Percentiles rank a stretch among this genome's conserved stretches.
Conservation (phyloP, 2,113 vertebrate genomes). For the Azemiops feae region DNA sequence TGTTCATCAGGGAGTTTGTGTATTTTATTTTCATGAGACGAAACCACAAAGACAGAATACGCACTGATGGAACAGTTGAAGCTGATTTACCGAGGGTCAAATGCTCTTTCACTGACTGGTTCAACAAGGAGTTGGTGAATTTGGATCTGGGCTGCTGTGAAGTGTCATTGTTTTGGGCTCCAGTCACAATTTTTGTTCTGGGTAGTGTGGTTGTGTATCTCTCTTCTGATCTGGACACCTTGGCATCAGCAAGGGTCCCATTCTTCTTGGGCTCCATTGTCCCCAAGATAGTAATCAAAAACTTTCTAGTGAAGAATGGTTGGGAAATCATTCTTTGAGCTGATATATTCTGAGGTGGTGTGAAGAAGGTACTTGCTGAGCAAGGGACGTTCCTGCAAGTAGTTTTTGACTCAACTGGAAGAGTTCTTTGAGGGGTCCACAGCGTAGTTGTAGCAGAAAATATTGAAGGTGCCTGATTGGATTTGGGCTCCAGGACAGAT, state of each 20-base stretch:
- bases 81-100: rapidly evolving
- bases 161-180: rapidly evolving
- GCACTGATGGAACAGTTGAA: rapidly evolving
- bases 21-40: neutral
- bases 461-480: neutral
- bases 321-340: rapidly evolving
- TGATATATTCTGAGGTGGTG: neutral
- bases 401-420: neutral
- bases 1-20: neutral
- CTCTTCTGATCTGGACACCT: neutral
- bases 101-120: neutral
- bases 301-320: rapidly evolving
- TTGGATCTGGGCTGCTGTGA: neutral
- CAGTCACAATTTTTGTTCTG: rapidly evolving
- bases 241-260: neutral
- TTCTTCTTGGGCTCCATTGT: neutral
- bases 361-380: neutral
- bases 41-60: slow-evolving; percentile 32
- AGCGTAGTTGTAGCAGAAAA: rapidly evolving
- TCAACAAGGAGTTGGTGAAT: neutral
- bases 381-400: neutral
- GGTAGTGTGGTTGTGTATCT: neutral
- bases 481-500: rapidly evolving
- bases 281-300: neutral
- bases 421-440: rapidly evolving